These are phyloP conservation scores for Apamea sordens DNA, from an alignment of 2,888 invertebrate species.

Conservation along the genomic window DNA sequence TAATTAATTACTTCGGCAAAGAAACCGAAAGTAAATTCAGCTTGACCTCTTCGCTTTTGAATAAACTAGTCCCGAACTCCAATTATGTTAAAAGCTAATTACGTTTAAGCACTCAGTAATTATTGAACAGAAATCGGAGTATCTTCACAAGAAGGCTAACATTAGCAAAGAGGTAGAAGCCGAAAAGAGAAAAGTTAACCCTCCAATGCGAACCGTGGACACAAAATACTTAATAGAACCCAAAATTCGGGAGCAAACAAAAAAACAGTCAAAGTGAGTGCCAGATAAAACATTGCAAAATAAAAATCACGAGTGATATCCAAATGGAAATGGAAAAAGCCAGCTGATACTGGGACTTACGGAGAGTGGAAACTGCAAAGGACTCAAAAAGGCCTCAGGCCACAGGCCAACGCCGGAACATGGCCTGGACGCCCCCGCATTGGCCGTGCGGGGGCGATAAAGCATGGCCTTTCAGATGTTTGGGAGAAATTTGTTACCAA, in stretches of 20 bases:
- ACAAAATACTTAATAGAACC: slow-evolving; percentile 42
- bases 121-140: slow-evolving; percentile 61
- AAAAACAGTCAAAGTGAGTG: slow-evolving; percentile 74
- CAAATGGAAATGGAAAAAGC: slow-evolving; percentile 87
- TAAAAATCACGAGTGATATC: slow-evolving; percentile 87
- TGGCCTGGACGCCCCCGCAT: slow-evolving; percentile 88
- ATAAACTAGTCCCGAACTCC: slow-evolving; percentile 48
- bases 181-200: slow-evolving; percentile 34
- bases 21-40: slow-evolving; percentile 37
- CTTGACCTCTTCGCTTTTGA: slow-evolving; percentile 52
- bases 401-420: slow-evolving; percentile 80
- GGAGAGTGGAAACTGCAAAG: slow-evolving; percentile 89
- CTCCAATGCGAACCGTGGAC: slow-evolving; percentile 53
- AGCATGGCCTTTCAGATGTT: slow-evolving; percentile 58
- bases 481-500: slow-evolving; percentile 84
- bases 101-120: slow-evolving; percentile 62
- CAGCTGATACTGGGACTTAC: slow-evolving; percentile 83
- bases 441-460: slow-evolving; percentile 80
- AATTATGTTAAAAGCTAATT: slow-evolving; percentile 68
- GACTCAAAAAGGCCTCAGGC: slow-evolving; percentile 76
- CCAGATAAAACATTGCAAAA: slow-evolving; percentile 71
- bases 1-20: slow-evolving; percentile 48
- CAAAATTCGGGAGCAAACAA: slow-evolving; percentile 44
- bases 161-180: slow-evolving; percentile 39
- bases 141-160: slow-evolving; percentile 33